Evolutionary conservation across 2,797 vertebrate species (phyloP).

Genomic region (Simalia tracyae): DNA sequence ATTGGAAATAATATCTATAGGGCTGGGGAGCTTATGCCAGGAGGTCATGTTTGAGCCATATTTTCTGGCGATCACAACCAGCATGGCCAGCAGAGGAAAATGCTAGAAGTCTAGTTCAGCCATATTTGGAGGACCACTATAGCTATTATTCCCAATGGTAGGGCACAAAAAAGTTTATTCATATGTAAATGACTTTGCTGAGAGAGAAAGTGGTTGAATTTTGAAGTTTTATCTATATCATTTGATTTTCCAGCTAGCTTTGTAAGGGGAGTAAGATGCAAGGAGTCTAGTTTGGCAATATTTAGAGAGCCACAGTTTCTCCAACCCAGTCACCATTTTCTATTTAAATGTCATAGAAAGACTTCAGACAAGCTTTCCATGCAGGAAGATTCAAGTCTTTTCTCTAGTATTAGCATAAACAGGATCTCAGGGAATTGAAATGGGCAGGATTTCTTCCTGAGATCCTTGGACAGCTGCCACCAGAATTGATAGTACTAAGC

Average conservation of each 20-base stretch:
- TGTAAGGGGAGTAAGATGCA: background rate
- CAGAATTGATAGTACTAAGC: background rate
- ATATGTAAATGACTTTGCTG: too few relatives aligned
- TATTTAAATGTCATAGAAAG: background rate
- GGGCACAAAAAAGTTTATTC: too few relatives aligned
- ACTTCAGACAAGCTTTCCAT: background rate
- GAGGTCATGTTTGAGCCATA: too few relatives aligned
- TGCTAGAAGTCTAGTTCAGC: too few relatives aligned
- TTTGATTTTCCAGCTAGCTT: background rate
- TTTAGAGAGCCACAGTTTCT: background rate
- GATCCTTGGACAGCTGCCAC: background rate
- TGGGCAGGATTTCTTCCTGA: background rate
- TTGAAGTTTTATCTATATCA: too few relatives aligned
- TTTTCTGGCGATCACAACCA: too few relatives aligned
- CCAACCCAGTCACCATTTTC: background rate
- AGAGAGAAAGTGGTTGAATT: too few relatives aligned
- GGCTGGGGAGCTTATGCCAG: too few relatives aligned
- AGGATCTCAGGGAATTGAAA: background rate
- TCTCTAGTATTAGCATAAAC: background rate
- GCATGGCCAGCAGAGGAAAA: too few relatives aligned
- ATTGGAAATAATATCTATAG: too few relatives aligned
- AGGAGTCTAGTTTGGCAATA: background rate
- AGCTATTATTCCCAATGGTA: too few relatives aligned
- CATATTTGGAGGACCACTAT: too few relatives aligned
- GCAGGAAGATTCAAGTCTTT: background rate